Evolutionary conservation across 2,797 vertebrate species (phyloP).

Genomic region (Lagodon rhomboides): DNA sequence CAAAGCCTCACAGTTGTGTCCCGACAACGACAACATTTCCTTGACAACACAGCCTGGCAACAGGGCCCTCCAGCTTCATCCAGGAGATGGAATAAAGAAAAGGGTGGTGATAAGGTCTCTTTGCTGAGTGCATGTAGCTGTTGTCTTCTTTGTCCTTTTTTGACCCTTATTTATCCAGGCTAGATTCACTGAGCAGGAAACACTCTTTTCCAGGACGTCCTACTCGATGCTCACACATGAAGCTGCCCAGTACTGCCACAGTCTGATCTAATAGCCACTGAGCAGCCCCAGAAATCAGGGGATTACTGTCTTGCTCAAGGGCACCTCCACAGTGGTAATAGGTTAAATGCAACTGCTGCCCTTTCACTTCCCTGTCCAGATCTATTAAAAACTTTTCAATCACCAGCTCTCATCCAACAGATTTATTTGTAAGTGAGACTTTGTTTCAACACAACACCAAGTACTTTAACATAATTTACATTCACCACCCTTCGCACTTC

Average conservation of each 20-base stretch:
- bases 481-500: neutral
- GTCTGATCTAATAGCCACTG: slow-evolving; percentile 12
- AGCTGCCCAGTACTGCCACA: slow-evolving; percentile 3
- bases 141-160: slow-evolving; percentile 14
- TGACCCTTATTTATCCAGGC: slow-evolving; percentile 17
- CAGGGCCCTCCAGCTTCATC: slow-evolving; percentile 17
- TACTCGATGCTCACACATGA: slow-evolving; percentile 4
- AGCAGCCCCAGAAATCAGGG: neutral
- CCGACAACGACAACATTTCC: slow-evolving; percentile 44
- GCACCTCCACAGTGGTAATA: neutral
- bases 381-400: neutral
- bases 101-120: slow-evolving; percentile 52
- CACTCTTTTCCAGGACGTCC: neutral
- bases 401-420: neutral
- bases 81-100: slow-evolving; percentile 38
- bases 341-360: slow-evolving; percentile 10
- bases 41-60: slow-evolving; percentile 42
- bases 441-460: neutral
- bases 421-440: neutral
- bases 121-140: slow-evolving; percentile 31
- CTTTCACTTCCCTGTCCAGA: slow-evolving; percentile 2
- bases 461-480: neutral
- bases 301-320: slow-evolving; percentile 7
- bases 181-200: slow-evolving; percentile 13
- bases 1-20: slow-evolving; percentile 22